Evolutionary conservation across 2,113 vertebrate species (phyloP), one percentile per base, ranked within the genome.

Genomic region (Misgurnus mizolepis): DNA sequence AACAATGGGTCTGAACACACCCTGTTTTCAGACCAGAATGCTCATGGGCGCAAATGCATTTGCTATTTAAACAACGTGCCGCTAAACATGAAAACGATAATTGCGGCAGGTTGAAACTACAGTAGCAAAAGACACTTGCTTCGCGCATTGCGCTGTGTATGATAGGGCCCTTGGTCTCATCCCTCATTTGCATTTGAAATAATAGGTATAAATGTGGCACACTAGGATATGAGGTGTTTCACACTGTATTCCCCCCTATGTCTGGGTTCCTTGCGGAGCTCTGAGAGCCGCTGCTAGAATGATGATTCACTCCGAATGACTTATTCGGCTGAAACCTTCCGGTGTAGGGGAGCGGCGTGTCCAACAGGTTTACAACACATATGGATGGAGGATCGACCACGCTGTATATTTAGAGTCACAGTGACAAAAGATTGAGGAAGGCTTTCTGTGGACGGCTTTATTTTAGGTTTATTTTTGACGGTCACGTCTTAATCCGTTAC

Each of bases 261-360:
- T 83, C 72, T 43, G 10, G 41, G 40, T 18, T 61, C 53, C 7
- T 4, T 12, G 11, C 9, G 1, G 2, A 7, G 70, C 70, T 70
- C 55, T 6, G 73, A 64, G 58, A 50, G 43, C 34, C 45, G 3
- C 2, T 7, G 55, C 55, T n/a, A 7, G 65, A 56, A 65, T 7
- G 79, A 79, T 79, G 79, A 84, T 74, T 84, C 83, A 84, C 56
- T 55, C 7, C 6, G 55, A 75, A 56, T 84, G 79, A 81, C 74
- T 81, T 56, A 62, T 69, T 79, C 55, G 7, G 69, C 69, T 17
- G 10, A 27, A 27, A 40, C 61, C 49, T 67, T 78, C 55, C 67
- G n/a, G 15, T 43, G 40, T 60, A 55, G 66, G 39, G 27, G 22
- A 43, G 34, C 43, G 47, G 58, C 12, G 15, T 53, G 27, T 12